Evolutionary conservation across 2,113 vertebrate species (phyloP).

Genomic region (Protobothrops mucrosquamatus): DNA sequence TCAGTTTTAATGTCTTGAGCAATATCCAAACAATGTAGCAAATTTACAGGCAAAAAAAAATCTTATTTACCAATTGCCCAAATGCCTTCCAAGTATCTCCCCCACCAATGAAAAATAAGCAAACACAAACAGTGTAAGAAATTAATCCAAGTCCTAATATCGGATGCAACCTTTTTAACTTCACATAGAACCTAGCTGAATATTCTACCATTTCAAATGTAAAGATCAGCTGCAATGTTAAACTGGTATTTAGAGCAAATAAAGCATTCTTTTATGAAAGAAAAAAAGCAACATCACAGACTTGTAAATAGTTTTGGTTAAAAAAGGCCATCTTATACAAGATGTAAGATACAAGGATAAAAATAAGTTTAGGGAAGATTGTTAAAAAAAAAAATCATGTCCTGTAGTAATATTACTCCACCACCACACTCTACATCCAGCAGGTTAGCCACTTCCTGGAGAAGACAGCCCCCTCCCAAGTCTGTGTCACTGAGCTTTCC

Average conservation of each 20-base stretch:
- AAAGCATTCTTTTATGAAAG: not conserved
- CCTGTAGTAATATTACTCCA: not conserved
- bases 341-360: not conserved
- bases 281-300: not conserved
- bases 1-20: not conserved
- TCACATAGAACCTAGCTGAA: not conserved
- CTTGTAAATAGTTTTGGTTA: not conserved
- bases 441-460: not conserved
- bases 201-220: not conserved
- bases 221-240: not conserved
- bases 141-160: not conserved
- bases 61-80: not conserved
- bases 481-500: not conserved
- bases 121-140: not conserved
- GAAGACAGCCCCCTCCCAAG: not conserved
- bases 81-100: not conserved
- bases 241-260: not conserved
- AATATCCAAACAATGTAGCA: not conserved
- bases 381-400: not conserved
- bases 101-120: not conserved
- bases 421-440: not conserved
- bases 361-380: not conserved
- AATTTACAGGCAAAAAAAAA: not conserved
- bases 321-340: not conserved
- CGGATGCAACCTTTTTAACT: not conserved